Conservation (phyloP, 2,888 invertebrate genomes). For the Athrips mouffetella region DNA sequence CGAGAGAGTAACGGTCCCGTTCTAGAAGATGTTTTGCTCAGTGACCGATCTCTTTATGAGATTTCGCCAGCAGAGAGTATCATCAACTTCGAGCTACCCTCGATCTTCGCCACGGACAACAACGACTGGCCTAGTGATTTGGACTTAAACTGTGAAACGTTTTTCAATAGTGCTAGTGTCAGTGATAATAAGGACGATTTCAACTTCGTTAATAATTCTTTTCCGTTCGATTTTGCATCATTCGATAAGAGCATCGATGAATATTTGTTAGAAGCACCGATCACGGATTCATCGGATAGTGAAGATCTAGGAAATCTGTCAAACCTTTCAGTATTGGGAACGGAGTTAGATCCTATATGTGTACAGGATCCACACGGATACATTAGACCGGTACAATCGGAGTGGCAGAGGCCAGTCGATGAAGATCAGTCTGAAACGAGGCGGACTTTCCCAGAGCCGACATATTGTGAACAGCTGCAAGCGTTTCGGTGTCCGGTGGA, state of each 20-base stretch:
- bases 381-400: background rate
- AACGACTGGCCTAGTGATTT: constrained; percentile 62
- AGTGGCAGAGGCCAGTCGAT: constrained; percentile 18
- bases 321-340: constrained; percentile 38
- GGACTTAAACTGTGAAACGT: constrained; percentile 61
- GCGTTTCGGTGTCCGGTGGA: constrained; percentile 84
- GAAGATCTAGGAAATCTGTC: constrained; percentile 38
- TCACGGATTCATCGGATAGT: constrained; percentile 41
- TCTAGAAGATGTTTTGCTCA: constrained; percentile 56
- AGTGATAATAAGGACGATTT: constrained; percentile 47
- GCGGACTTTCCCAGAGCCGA: constrained; percentile 61
- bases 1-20: constrained; percentile 50
- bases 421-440: constrained; percentile 38
- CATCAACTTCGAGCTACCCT: constrained; percentile 66
- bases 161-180: constrained; percentile 54
- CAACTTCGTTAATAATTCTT: constrained; percentile 42
- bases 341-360: constrained; percentile 41
- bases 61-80: constrained; percentile 68
- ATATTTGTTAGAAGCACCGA: constrained; percentile 57
- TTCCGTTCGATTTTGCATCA: constrained; percentile 61
- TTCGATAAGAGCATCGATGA: constrained; percentile 63
- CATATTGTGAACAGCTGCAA: constrained; percentile 69
- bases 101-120: constrained; percentile 43
- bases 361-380: constrained; percentile 46
- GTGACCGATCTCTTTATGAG: constrained; percentile 62